Percentiles rank a stretch among this genome's conserved stretches.
Evolutionary conservation across 2,797 vertebrate species (phyloP).

Genomic region (Sandelia bainsii): DNA sequence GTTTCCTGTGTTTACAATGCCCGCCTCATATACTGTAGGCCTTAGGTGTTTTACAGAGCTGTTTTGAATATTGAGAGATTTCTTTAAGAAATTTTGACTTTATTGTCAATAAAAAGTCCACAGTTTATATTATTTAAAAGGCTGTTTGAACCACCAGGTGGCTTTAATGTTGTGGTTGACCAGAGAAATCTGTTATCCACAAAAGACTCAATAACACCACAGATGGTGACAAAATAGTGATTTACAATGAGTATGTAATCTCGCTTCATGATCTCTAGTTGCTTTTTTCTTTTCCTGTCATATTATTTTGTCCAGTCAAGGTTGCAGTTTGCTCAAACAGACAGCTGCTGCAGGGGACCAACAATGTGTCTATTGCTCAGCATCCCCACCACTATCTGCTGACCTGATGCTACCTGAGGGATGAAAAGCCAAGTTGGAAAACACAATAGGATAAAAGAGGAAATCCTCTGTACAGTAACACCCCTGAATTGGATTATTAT

Average conservation of each 20-base stretch:
- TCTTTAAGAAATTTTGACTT: constrained; percentile 60
- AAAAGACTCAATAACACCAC: constrained; percentile 9
- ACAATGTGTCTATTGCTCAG: constrained; percentile 71
- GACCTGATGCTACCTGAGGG: constrained; percentile 65
- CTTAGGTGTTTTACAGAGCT: constrained; percentile 66
- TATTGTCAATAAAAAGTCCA: constrained; percentile 71
- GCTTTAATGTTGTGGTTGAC: constrained; percentile 12
- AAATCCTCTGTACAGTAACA: constrained; percentile 37
- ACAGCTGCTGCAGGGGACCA: constrained; percentile 72
- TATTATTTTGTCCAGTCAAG: constrained; percentile 44
- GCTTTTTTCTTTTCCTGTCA: constrained; percentile 19
- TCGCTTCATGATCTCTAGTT: constrained; percentile 33
- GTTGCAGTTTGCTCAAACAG: constrained; percentile 69
- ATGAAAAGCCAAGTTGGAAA: constrained; percentile 52
- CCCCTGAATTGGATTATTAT: constrained; percentile 55
- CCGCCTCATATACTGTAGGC: constrained; percentile 71
- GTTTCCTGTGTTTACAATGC: constrained; percentile 78
- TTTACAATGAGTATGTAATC: constrained; percentile 16
- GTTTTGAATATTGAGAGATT: constrained; percentile 66
- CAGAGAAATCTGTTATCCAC: constrained; percentile 40
- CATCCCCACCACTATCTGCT: constrained; percentile 59
- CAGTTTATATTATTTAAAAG: constrained; percentile 29
- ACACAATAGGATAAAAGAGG: constrained; percentile 59
- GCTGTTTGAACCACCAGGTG: no score
- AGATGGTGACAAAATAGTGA: constrained; percentile 7